phyloP scores from a whole-genome alignment of 2,113 vertebrate species.

The Scortum barcoo region DNA sequence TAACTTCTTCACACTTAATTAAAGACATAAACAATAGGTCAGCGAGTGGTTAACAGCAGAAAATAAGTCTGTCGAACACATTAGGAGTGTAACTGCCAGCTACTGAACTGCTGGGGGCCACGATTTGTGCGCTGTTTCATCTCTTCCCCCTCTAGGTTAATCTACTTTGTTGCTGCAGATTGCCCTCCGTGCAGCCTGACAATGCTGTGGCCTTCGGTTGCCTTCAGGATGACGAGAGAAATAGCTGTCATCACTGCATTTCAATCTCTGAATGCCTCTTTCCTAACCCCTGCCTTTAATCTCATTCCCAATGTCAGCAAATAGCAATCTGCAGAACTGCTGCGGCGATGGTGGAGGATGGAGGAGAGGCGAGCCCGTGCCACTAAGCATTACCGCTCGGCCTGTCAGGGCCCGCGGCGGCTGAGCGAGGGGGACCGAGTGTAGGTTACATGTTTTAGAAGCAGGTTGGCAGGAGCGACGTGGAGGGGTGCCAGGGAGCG shows the following conservation, averaged over 20 bases:
- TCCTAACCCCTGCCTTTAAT: constrained; percentile 73
- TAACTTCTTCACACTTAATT: constrained; percentile 68
- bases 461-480: constrained; percentile 69
- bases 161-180: constrained; percentile 65
- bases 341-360: constrained; percentile 62
- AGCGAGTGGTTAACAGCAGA: constrained; percentile 44
- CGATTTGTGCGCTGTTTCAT: constrained; percentile 53
- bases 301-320: constrained; percentile 80
- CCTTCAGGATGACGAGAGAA: constrained; percentile 66
- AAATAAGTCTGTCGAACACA: constrained; percentile 54
- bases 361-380: constrained; percentile 71
- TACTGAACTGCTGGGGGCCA: constrained; percentile 46
- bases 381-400: constrained; percentile 75
- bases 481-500: constrained; percentile 55
- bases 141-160: constrained; percentile 63
- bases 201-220: constrained; percentile 61
- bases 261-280: constrained; percentile 74
- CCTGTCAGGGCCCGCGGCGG: constrained; percentile 68
- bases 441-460: constrained; percentile 80
- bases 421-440: constrained; percentile 42
- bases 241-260: constrained; percentile 73
- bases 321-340: constrained; percentile 76
- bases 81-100: constrained; percentile 57
- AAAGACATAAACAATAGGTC: constrained; percentile 64
- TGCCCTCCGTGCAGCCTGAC: constrained; percentile 53